A percentile compares a stretch with the other conserved stretches of the same genome.
Conservation (phyloP, 1,140 invertebrate species). For the Sinella curviseta region DNA sequence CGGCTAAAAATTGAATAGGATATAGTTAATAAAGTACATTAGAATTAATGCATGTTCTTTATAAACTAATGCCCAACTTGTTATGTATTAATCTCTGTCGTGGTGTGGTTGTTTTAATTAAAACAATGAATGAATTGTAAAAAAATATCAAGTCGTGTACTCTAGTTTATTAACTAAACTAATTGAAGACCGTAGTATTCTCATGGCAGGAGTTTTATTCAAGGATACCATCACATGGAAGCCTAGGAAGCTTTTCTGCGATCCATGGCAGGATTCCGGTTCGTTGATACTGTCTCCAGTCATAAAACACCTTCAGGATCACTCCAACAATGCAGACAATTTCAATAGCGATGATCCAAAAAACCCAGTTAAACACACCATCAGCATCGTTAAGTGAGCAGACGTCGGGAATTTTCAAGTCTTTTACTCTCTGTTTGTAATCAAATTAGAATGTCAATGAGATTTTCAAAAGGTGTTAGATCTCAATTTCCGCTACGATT, state of each 20-base stretch:
- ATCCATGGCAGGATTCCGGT: conserved; percentile 36
- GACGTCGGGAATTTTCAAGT: conserved; percentile 24
- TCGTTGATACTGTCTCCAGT: conserved; percentile 28
- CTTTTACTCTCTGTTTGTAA: conserved; percentile 29
- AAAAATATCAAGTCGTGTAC: no score
- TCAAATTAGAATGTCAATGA: background rate
- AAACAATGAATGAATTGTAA: no score
- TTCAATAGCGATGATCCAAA: conserved; percentile 20
- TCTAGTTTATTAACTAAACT: no score
- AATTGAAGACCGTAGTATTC: background rate
- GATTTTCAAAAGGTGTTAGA: background rate
- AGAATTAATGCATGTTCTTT: no score
- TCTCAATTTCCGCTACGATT: background rate
- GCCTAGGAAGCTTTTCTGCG: conserved; percentile 34
- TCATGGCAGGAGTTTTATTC: background rate
- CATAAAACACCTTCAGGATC: conserved; percentile 31
- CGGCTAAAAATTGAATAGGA: no score
- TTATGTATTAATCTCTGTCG: no score
- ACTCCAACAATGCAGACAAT: conserved; percentile 22
- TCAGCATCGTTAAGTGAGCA: conserved; percentile 4
- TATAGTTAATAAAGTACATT: no score
- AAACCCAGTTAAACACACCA: background rate
- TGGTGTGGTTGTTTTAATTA: no score
- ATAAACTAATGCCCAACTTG: no score
- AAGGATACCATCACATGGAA: conserved; percentile 43